Evolutionary conservation across 2,888 invertebrate species (phyloP), one percentile per base, ranked within the genome.

Genomic region (Orthosia gracilis): DNA sequence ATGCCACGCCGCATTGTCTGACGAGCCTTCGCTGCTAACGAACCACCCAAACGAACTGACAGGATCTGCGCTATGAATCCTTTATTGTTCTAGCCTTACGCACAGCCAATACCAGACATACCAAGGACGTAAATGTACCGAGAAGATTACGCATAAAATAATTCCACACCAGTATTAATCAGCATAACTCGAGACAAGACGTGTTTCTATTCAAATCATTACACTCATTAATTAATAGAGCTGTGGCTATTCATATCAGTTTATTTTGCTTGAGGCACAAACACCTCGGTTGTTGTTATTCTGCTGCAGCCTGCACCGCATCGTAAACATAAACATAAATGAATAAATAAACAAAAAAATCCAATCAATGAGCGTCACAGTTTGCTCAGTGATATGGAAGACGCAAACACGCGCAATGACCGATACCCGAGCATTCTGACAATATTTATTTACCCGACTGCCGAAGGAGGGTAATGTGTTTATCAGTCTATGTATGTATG

Each of bases 1-100:
- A 95, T 94, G 92, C 85, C 89, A 89, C 75, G 88, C 82, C 89
- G 88, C 83, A 90, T 91, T 91, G 93, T 92, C 91, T 92, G 81
- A 84, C 83, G 69, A 83, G 78, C 83, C 80, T 85, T 82, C 82
- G 79, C 69, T 78, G 67, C 80, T 80, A 87, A 84, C 81, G 76
- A 87, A 83, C 83, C 77, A 63, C 76, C 66, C 55, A 80, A 84
- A 79, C 79, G 82, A 80, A 82, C 85, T 85, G 74, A 78, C 72
- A 82, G 77, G 67, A 82, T 83, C 76, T 67, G 52, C 74, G 45
- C 78, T 78, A 82, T 83, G 69, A 82, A 84, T 84, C 80, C 74
- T 69, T 85, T 79, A 89, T 87, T 86, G 82, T 88, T 87, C 73
- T 73, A 72, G 66, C 72, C 69, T 70, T 80, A 62, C 69, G 54